These are phyloP conservation scores for Bombus vancouverensis DNA, from an alignment of 1,140 invertebrate species.

Conservation along the genomic window DNA sequence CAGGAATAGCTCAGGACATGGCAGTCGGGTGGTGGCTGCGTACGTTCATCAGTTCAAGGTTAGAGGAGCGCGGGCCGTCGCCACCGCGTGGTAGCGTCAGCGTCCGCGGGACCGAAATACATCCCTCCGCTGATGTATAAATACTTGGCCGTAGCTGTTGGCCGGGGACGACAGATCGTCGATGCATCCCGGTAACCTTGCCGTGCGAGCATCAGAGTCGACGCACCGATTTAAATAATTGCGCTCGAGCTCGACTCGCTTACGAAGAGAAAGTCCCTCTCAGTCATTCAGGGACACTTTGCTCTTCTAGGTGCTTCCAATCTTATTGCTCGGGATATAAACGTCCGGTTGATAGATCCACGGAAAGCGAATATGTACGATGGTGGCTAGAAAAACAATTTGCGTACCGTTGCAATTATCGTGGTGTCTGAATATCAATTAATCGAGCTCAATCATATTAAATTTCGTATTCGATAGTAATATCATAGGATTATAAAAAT, in stretches of 20 bases:
- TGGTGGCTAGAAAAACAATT: too few relatives aligned
- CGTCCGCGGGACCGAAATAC: constrained; percentile 71
- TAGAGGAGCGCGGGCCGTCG: constrained; percentile 69
- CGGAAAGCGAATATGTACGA: not conserved
- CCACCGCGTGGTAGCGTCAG: constrained; percentile 59
- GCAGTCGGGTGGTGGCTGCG: constrained; percentile 56
- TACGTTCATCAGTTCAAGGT: constrained; percentile 78
- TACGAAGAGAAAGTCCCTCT: constrained; percentile 6
- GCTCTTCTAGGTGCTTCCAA: not conserved
- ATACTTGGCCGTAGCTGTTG: constrained; percentile 55
- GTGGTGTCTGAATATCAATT: too few relatives aligned
- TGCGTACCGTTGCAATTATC: too few relatives aligned
- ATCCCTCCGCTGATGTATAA: constrained; percentile 69
- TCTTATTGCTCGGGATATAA: not conserved
- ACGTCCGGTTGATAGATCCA: not conserved
- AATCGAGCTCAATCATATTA: too few relatives aligned
- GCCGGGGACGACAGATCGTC: constrained; percentile 41
- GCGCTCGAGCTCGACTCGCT: not conserved
- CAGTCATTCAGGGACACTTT: not conserved
- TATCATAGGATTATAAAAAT: too few relatives aligned
- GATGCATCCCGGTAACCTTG: constrained; percentile 71
- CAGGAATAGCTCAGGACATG: constrained; percentile 71
- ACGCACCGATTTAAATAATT: constrained; percentile 39
- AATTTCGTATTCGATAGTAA: too few relatives aligned
- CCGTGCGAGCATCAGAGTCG: constrained; percentile 22